These are phyloP conservation scores for Athrips mouffetella DNA, from an alignment of 2,888 invertebrate genomes.

Conservation along the genomic window DNA sequence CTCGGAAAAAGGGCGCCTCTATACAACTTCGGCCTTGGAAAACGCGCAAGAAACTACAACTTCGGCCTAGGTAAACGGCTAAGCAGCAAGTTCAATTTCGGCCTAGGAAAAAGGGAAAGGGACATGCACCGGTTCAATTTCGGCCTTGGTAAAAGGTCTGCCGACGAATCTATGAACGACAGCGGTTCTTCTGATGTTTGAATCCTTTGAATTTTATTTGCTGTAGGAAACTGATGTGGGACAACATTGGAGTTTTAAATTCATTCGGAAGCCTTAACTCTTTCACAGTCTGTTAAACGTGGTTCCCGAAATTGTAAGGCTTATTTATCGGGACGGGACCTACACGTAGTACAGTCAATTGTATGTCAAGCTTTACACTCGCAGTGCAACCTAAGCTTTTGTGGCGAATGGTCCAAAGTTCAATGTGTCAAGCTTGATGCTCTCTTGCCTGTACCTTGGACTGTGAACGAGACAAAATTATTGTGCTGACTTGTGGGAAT, in stretches of 20 bases:
- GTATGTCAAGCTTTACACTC: too few species aligned
- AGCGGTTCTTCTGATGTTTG: slow-evolving; percentile 54
- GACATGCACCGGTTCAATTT: slow-evolving; percentile 74
- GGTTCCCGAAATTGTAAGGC: too few species aligned
- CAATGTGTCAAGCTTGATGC: too few species aligned
- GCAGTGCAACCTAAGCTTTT: too few species aligned
- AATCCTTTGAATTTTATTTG: slow-evolving; percentile 35
- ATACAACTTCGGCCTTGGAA: slow-evolving; percentile 74
- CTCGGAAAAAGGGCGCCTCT: slow-evolving; percentile 64
- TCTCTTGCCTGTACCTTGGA: too few species aligned
- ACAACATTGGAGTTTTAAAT: not conserved
- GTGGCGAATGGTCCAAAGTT: too few species aligned
- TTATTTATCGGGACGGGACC: too few species aligned
- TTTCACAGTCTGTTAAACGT: too few species aligned
- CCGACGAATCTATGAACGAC: slow-evolving; percentile 47
- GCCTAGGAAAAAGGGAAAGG: slow-evolving; percentile 76
- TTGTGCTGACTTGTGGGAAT: too few species aligned
- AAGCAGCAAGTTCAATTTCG: slow-evolving; percentile 74
- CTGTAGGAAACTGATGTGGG: slow-evolving; percentile 18
- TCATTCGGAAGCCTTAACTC: not conserved
- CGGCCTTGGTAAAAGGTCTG: slow-evolving; percentile 76
- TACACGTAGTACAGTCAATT: too few species aligned
- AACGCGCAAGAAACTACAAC: slow-evolving; percentile 66
- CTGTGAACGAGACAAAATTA: too few species aligned
- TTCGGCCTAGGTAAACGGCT: slow-evolving; percentile 79